phyloP scores from a whole-genome alignment of 2,888 invertebrate species.

The Baccha elongata region DNA sequence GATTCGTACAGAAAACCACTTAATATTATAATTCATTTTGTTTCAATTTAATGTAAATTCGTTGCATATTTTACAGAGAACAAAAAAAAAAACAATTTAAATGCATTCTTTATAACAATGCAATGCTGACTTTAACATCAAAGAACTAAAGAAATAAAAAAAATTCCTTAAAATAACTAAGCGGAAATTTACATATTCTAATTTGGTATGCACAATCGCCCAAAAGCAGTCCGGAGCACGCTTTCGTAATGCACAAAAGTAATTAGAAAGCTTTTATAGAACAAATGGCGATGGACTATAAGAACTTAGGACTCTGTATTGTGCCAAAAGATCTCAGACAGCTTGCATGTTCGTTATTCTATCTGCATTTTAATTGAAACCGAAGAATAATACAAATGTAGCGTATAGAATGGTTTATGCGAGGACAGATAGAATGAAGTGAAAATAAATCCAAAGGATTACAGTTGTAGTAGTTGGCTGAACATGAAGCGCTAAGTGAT shows the following conservation, averaged over 20 bases:
- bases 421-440: constrained; percentile 27
- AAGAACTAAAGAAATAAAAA: neutral
- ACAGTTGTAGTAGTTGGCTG: neutral
- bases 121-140: neutral
- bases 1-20: neutral
- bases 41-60: constrained; percentile 7
- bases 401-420: neutral
- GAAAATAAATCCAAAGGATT: constrained; percentile 61
- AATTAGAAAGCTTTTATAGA: constrained; percentile 56
- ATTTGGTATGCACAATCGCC: constrained; percentile 45
- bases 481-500: constrained; percentile 54
- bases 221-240: constrained; percentile 29
- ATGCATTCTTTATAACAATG: no score
- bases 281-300: constrained; percentile 4
- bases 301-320: neutral
- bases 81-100: no score
- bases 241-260: constrained; percentile 56
- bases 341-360: constrained; percentile 32
- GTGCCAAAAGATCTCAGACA: neutral
- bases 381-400: constrained; percentile 45
- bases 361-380: constrained; percentile 36
- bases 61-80: constrained; percentile 37
- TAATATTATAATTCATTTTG: neutral
- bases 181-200: constrained; percentile 53
- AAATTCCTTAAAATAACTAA: constrained; percentile 13